These are phyloP conservation scores for Coreoperca whiteheadi DNA, from an alignment of 2,113 vertebrate genomes.

Conservation along the genomic window DNA sequence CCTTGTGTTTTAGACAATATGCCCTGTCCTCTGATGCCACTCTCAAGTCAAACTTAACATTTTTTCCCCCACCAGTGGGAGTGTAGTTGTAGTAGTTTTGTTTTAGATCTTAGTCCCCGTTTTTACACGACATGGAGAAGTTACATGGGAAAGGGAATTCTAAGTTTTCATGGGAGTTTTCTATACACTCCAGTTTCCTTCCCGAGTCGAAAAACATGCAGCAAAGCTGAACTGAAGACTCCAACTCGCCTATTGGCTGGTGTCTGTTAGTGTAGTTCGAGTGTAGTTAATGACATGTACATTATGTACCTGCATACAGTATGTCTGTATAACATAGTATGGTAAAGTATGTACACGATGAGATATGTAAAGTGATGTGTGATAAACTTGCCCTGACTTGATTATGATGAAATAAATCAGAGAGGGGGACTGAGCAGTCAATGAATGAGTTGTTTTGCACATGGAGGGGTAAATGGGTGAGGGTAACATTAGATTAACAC, in stretches of 20 bases:
- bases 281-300: neutral
- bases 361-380: neutral
- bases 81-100: too few relatives aligned
- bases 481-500: conserved; percentile 22
- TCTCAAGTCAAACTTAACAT: neutral
- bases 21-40: neutral
- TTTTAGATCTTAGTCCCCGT: too few relatives aligned
- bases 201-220: too few relatives aligned
- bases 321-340: neutral
- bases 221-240: too few relatives aligned
- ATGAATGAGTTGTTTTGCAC: neutral
- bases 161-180: too few relatives aligned
- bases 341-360: neutral
- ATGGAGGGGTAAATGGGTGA: neutral
- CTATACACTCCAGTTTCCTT: too few relatives aligned
- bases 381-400: neutral
- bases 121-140: too few relatives aligned
- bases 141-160: too few relatives aligned
- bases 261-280: neutral
- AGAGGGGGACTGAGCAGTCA: neutral
- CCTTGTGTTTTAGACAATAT: neutral
- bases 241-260: too few relatives aligned
- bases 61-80: neutral
- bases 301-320: neutral
- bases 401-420: neutral